Base-by-base conservation (phyloP, 2,888 invertebrate species). In the Agrotis ipsilon region DNA sequence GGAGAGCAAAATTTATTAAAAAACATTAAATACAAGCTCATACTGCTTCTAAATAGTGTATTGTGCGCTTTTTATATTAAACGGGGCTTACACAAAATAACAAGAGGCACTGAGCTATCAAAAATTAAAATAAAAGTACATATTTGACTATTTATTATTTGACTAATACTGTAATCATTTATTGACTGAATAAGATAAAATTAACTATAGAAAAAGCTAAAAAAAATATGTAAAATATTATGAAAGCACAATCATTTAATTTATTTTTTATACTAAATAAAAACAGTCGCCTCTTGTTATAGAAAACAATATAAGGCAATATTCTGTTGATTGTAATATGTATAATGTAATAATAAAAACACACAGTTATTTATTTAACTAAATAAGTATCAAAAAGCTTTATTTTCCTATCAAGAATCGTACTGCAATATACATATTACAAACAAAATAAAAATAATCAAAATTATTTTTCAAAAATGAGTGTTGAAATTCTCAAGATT, bases 1-100 rank as follows among this genome's bases (percentile, higher is more conserved):
- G 80, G 86, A 82, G 83, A 72, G 81, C 82, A 65, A 87, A 86
- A 81, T 84, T 88, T 76, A 81, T 76, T 67, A 80, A 60, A 32
- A 70, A 80, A 73, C 72, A 73, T 72, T 80, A 84, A 84, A 81
- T 68, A 70, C 77, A 80, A 78, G 85, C 89, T 88, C 87, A 83
- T 75, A 86, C 70, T 81, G 91, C 90, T 90, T 91, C 67, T 83
- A 80, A 68, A 79, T 75, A 77, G 83, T 85, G 75, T 82, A 82
- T 75, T 80, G 78, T 78, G 82, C 87, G 90, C 90, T 89, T 88
- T 87, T 85, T 88, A 85, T 81, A 83, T 80, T 86, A 79, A 72
- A 78, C 61, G 9, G 71, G 75, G 75, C 78, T 78, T 77, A 77
- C 39, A 75, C 39, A 54, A 52, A 58, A 62, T 66, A 69, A 76